Percentiles rank a stretch among this genome's conserved stretches.
phyloP scores from a whole-genome alignment of 2,888 invertebrate species.

The Catocala nupta region DNA sequence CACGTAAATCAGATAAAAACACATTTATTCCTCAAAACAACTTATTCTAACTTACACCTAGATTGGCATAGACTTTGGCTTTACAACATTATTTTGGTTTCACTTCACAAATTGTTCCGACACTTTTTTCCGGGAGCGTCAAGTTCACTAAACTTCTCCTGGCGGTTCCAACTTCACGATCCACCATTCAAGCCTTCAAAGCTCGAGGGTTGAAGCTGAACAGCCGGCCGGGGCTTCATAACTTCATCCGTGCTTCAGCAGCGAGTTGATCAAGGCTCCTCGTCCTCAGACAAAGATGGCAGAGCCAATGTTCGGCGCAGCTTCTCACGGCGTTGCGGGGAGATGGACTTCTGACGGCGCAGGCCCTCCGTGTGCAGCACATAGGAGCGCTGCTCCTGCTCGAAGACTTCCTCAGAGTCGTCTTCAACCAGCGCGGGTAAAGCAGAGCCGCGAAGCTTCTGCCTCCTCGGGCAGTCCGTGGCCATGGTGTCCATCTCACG shows the following conservation, averaged over 20 bases:
- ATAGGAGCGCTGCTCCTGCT: slow-evolving; percentile 67
- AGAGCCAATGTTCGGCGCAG: slow-evolving; percentile 76
- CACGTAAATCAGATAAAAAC: slow-evolving; percentile 45
- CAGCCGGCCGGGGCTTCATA: slow-evolving; percentile 66
- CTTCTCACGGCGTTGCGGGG: slow-evolving; percentile 76
- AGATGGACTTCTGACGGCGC: slow-evolving; percentile 79
- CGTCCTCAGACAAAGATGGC: slow-evolving; percentile 82
- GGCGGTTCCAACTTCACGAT: slow-evolving; percentile 55
- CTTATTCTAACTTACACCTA: slow-evolving; percentile 63
- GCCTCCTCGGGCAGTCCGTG: slow-evolving; percentile 67
- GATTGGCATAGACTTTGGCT: slow-evolving; percentile 57
- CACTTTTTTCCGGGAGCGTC: slow-evolving; percentile 42
- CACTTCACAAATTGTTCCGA: slow-evolving; percentile 65
- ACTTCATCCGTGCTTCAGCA: slow-evolving; percentile 68
- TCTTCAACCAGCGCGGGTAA: slow-evolving; percentile 75
- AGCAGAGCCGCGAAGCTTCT: slow-evolving; percentile 65
- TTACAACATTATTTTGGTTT: slow-evolving; percentile 64
- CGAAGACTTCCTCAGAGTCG: slow-evolving; percentile 71
- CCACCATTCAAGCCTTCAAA: slow-evolving; percentile 51
- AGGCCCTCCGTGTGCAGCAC: slow-evolving; percentile 71
- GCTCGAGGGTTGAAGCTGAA: slow-evolving; percentile 54
- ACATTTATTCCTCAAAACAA: slow-evolving; percentile 50
- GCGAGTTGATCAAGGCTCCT: slow-evolving; percentile 77
- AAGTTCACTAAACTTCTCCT: slow-evolving; percentile 49
- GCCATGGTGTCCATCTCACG: slow-evolving; percentile 66